These are phyloP conservation scores for Batillaria attramentaria DNA, from an alignment of 1,140 invertebrate species.

Conservation along the genomic window DNA sequence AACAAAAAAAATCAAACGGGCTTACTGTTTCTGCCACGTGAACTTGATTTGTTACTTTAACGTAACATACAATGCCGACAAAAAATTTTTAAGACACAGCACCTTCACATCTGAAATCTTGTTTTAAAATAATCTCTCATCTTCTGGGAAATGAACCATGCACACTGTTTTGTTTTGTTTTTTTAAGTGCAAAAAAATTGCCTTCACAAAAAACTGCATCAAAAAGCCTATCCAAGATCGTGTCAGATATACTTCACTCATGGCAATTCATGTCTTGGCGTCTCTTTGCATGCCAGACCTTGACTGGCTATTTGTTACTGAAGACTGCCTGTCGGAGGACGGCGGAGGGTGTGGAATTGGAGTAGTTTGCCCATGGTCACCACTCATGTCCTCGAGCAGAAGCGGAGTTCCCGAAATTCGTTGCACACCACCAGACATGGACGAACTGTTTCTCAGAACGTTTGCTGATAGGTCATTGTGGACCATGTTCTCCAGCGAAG, in stretches of 20 bases:
- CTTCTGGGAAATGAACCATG: too few relatives aligned
- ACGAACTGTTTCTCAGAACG: not conserved
- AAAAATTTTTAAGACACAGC: too few relatives aligned
- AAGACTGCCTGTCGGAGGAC: not conserved
- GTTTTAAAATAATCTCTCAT: too few relatives aligned
- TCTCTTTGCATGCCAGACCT: not conserved
- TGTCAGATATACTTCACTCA: not conserved
- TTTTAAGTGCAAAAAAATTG: too few relatives aligned
- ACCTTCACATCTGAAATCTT: too few relatives aligned
- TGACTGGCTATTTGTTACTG: not conserved
- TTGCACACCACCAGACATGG: not conserved
- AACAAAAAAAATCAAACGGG: too few relatives aligned
- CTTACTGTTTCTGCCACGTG: too few relatives aligned
- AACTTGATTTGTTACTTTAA: too few relatives aligned
- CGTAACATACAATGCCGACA: too few relatives aligned
- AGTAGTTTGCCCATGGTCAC: not conserved
- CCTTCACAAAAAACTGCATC: too few relatives aligned
- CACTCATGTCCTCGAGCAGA: not conserved
- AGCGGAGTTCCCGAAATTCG: not conserved
- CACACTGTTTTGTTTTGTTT: too few relatives aligned
- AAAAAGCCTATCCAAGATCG: not conserved
- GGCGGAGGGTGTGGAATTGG: slow-evolving; percentile 18
- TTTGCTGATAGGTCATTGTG: slow-evolving; percentile 31
- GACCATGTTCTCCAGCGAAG: slow-evolving; percentile 28
- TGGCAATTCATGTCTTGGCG: not conserved